Evolutionary conservation across 2,888 invertebrate genomes (phyloP), one percentile per base, ranked within the genome.

Genomic region (Spicauda simplicius): DNA sequence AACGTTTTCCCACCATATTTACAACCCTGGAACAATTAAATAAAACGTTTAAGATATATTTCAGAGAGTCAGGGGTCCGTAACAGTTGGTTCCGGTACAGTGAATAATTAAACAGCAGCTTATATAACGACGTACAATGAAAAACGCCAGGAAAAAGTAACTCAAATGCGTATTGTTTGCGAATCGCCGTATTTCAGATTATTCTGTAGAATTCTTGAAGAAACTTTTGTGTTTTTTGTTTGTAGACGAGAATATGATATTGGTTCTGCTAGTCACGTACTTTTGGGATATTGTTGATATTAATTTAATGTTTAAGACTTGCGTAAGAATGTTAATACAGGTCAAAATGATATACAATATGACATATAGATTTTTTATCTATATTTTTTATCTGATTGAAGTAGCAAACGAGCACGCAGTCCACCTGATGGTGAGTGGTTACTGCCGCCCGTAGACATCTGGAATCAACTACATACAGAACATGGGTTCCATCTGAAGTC

Each of bases 61-160:
- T 18, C 33, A 14, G 56, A 14, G 56, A 48, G 64, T 19, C 10
- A 48, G 50, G 53, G n/a, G 33, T n/a, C 55, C 56, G 50, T 19
- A 59, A 48, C 64, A 48, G 64, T 56, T 56, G 48, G 77, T 81
- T 80, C 81, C 77, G 74, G 75, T 72, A 54, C 64, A 74, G 76
- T 75, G 81, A 80, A 81, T 83, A 72, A 70, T 73, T 71, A 70
- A 73, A 70, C 58, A 62, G 62, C 41, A 62, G 41, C 63, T 57
- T 54, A 54, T 33, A 18, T 19, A 63, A 69, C 64, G 68, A 70
- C 50, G n/a, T 50, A 60, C 59, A 60, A 60, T 60, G 12, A 25
- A 56, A 33, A 48, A 63, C 33, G 18, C 16, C 41, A 45, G 30
- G 48, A 56, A 64, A 56, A 64, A 64, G 56, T 64, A 50, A 56